Base-by-base conservation (phyloP, 2,888 invertebrate species). In the Spodoptera picta region DNA sequence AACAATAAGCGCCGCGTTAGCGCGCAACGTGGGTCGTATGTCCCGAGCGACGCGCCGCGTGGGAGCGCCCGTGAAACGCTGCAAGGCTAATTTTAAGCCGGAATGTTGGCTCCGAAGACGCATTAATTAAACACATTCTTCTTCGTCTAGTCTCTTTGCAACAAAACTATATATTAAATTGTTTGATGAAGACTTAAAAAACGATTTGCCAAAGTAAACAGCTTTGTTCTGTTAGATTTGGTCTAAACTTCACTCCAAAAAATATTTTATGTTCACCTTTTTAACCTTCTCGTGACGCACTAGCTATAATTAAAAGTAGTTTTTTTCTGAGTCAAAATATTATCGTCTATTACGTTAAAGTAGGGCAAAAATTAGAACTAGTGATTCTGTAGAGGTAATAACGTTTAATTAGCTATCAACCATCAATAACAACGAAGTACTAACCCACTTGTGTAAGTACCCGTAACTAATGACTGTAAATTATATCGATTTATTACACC, bases 101-200 rank as follows among this genome's bases (percentile, higher is more conserved):
- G 91, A 92, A 92, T 92, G 89, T 90, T 90, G 91, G 89, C 91
- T 90, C 84, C 81, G 73, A 86, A 84, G 73, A 84, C 84, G 65
- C 81, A 79, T 81, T 88, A 89, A 91, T 92, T 90, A 90, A 88
- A 75, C 77, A 87, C 84, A 88, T 85, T 85, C 83, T 85, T 84
- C 80, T 77, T 80, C 77, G 85, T 89, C 87, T 86, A 84, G 86
- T 85, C 84, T 83, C 81, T 86, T 84, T 85, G 79, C 80, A 75
- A 73, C 70, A 70, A 75, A 79, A 72, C 75, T 51, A 72, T 79
- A 73, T 69, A 60, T 67, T 75, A 65, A 64, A 74, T 65, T 62
- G 60, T 73, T 75, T 79, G 46, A 66, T 61, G 60, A 80, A 72
- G 80, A 77, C 74, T 79, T 81, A 53, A 62, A 60, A 60, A 54